Percentiles rank a stretch among this genome's conserved stretches.
Evolutionary conservation across 2,888 invertebrate species (phyloP).

Genomic region (Antheraea assamensis): DNA sequence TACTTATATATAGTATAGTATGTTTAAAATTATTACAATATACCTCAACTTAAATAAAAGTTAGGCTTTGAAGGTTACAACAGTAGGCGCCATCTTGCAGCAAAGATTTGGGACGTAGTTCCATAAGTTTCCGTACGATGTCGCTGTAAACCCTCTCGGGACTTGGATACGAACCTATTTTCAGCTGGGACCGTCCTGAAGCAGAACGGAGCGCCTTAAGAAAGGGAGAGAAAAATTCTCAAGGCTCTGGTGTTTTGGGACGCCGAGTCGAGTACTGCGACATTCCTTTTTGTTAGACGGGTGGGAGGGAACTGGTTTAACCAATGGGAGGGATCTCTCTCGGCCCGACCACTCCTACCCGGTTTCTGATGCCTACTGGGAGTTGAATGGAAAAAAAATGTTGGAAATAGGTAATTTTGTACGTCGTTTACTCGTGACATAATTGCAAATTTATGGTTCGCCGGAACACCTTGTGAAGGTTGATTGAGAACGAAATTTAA

Average conservation of each 20-base stretch:
- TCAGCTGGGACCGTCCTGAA: conserved; percentile 76
- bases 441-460: conserved; percentile 71
- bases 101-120: conserved; percentile 48
- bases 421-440: conserved; percentile 70
- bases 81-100: conserved; percentile 67
- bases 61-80: conserved; percentile 42
- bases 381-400: conserved; percentile 73
- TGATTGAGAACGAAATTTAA: conserved; percentile 31
- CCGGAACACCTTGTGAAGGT: conserved; percentile 37
- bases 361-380: conserved; percentile 80
- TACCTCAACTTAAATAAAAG: not conserved
- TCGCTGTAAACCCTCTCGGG: conserved; percentile 54
- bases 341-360: conserved; percentile 68
- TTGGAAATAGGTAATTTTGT: conserved; percentile 77
- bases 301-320: conserved; percentile 64
- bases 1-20: not conserved
- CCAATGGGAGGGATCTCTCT: conserved; percentile 69
- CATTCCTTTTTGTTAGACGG: conserved; percentile 66
- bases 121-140: conserved; percentile 50
- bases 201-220: conserved; percentile 58
- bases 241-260: conserved; percentile 70
- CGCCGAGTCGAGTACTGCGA: conserved; percentile 44
- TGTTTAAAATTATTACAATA: not conserved
- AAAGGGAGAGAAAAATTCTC: conserved; percentile 79
- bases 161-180: conserved; percentile 62